Conservation (phyloP, 1,140 invertebrate genomes). For the Aricia agestis region DNA sequence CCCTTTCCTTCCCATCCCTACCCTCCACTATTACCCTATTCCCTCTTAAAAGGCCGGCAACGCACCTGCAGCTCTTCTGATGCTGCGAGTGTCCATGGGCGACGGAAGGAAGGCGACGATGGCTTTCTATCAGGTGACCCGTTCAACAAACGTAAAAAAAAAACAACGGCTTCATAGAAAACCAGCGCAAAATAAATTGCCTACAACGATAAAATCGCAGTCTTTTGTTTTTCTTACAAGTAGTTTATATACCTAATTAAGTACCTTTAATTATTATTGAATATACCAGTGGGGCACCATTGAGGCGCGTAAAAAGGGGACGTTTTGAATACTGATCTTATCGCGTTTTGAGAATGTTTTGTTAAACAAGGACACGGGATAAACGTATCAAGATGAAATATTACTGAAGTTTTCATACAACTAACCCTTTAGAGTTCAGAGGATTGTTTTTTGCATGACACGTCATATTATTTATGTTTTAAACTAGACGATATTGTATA, state of each 20-base stretch:
- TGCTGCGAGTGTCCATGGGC: no score
- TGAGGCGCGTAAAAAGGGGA: not conserved
- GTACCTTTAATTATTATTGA: not conserved
- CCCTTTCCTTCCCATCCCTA: no score
- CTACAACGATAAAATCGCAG: not conserved
- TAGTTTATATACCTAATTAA: not conserved
- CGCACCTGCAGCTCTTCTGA: no score
- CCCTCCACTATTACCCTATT: no score
- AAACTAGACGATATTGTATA: no score
- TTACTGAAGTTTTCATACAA: not conserved
- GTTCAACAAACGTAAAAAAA: no score
- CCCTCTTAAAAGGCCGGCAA: no score
- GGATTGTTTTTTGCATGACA: not conserved
- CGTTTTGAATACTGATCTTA: not conserved
- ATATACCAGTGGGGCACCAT: not conserved
- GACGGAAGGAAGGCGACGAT: no score
- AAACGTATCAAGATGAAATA: not conserved
- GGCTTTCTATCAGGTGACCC: no score
- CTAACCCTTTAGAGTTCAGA: not conserved
- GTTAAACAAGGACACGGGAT: not conserved
- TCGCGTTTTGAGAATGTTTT: not conserved
- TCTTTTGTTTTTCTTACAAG: not conserved
- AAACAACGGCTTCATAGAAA: not conserved
- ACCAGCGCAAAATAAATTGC: not conserved
- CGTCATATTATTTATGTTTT: not conserved